Evolutionary conservation across 2,797 vertebrate species (phyloP).

Genomic region (Hypotaenidia okinawae): DNA sequence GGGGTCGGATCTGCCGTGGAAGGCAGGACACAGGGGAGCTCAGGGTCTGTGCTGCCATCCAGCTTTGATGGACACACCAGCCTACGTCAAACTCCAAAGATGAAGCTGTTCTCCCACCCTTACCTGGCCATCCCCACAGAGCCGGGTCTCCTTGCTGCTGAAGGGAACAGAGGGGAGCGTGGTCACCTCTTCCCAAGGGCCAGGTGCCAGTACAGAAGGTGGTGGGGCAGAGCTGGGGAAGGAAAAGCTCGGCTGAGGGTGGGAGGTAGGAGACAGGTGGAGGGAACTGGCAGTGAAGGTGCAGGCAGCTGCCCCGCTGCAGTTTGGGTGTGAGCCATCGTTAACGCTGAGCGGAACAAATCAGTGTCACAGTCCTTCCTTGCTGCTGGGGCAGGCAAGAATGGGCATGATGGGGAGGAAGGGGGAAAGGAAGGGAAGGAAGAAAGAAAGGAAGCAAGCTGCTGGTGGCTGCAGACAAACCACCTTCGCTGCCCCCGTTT

Average conservation of each 20-base stretch:
- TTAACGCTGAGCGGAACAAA: background rate
- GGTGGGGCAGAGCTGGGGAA: background rate
- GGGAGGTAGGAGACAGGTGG: background rate
- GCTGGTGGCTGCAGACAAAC: background rate
- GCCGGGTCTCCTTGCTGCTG: background rate
- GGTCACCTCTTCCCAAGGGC: too few relatives aligned
- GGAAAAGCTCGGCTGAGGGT: background rate
- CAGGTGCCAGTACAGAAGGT: too few relatives aligned
- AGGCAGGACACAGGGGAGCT: background rate
- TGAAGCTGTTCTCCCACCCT: background rate
- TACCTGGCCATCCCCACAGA: too few relatives aligned
- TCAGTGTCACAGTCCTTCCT: background rate
- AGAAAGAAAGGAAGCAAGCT: background rate
- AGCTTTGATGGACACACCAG: background rate
- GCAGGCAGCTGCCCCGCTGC: background rate
- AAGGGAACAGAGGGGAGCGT: background rate
- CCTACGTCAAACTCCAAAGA: background rate
- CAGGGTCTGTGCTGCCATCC: background rate
- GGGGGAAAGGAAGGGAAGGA: too few relatives aligned
- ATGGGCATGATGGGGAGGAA: background rate
- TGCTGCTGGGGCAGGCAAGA: slow-evolving; percentile 22
- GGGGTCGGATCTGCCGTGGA: background rate
- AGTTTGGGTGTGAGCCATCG: background rate
- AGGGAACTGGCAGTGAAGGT: background rate
- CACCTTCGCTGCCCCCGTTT: background rate